Percentiles rank a stretch among this genome's conserved stretches.
These are phyloP conservation scores for Mercenaria mercenaria DNA, from an alignment of 1,140 invertebrate genomes.

Conservation along the genomic window DNA sequence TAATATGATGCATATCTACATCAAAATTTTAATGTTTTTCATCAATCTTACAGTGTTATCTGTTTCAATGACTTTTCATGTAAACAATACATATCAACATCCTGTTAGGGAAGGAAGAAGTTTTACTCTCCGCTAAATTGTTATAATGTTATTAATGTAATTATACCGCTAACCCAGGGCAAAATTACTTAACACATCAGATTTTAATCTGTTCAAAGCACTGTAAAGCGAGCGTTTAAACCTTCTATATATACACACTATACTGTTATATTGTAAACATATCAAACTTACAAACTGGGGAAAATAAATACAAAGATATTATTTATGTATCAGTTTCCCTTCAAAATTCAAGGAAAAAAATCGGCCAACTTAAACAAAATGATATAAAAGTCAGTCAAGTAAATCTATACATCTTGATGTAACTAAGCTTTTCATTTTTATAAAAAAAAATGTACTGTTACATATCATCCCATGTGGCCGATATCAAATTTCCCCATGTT, in stretches of 20 bases:
- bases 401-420: constrained; percentile 4
- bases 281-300: not conserved
- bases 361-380: not conserved
- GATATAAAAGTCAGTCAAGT: constrained; percentile 11
- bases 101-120: not conserved
- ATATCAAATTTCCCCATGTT: not conserved
- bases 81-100: not conserved
- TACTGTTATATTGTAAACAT: constrained; percentile 13
- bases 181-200: constrained; percentile 24
- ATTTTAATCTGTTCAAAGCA: constrained; percentile 10
- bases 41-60: too few relatives aligned
- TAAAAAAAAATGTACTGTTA: constrained; percentile 21
- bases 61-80: not conserved
- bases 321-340: not conserved
- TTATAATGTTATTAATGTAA: not conserved
- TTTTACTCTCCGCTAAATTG: not conserved
- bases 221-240: constrained; percentile 11
- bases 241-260: not conserved
- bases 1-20: too few relatives aligned
- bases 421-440: not conserved
- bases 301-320: not conserved
- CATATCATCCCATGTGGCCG: not conserved
- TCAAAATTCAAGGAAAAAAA: not conserved
- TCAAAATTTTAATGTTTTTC: too few relatives aligned
- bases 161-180: not conserved